These are phyloP conservation scores for Lagodon rhomboides DNA, from an alignment of 2,797 vertebrate genomes.

Conservation along the genomic window DNA sequence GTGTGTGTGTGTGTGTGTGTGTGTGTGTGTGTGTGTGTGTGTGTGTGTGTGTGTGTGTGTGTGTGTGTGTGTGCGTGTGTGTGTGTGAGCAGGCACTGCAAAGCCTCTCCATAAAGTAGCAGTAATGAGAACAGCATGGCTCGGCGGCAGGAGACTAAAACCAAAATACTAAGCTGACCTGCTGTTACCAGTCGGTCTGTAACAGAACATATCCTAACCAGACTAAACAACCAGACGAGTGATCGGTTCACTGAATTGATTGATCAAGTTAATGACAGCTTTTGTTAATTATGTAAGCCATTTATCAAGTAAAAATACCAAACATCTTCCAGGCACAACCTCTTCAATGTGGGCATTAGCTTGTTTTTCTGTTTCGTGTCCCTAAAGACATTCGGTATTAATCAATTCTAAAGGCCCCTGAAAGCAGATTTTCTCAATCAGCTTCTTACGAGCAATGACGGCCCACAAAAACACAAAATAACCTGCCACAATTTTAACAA, in stretches of 20 bases:
- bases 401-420: not conserved
- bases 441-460: not conserved
- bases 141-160: constrained; percentile 16
- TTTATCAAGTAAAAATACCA: constrained; percentile 5
- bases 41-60: constrained; percentile 12
- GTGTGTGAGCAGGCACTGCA: constrained; percentile 1
- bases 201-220: constrained; percentile 14
- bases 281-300: not conserved
- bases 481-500: not conserved
- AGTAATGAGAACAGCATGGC: constrained; percentile 74
- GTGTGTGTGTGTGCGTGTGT: constrained; percentile 40
- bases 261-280: constrained; percentile 8
- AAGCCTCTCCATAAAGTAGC: constrained; percentile 45
- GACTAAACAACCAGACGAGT: constrained; percentile 20
- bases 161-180: constrained; percentile 22
- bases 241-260: not conserved
- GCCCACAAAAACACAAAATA: not conserved
- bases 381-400: not conserved
- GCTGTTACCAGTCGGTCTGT: constrained; percentile 34
- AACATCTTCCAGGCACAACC: not conserved
- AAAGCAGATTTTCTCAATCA: constrained; percentile 8
- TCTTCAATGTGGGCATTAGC: not conserved
- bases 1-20: constrained; percentile 7
- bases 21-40: constrained; percentile 38
- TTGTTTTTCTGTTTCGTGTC: constrained; percentile 1